These are phyloP conservation scores for Sebastes oblongus DNA, from an alignment of 2,797 vertebrate species.

Conservation along the genomic window DNA sequence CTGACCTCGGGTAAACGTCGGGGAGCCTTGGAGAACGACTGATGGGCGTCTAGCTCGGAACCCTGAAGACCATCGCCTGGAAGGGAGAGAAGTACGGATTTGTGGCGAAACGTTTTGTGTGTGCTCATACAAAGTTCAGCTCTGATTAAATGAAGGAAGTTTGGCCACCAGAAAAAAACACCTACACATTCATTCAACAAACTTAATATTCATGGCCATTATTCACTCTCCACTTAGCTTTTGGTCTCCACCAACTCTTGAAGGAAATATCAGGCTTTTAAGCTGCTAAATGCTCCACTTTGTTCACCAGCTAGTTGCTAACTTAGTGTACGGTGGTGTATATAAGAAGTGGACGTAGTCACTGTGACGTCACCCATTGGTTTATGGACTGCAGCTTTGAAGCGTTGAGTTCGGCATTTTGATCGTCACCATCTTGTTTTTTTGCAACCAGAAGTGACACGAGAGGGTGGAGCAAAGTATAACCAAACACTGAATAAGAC, in stretches of 20 bases:
- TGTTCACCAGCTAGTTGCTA: neutral
- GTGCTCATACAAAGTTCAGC: neutral
- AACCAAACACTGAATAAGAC: no score
- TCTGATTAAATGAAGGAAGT: neutral
- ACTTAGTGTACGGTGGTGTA: no score
- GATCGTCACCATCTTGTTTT: rapidly evolving
- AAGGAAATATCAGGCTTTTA: neutral
- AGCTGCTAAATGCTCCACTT: neutral
- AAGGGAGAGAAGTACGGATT: neutral
- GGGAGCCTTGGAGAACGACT: conserved; percentile 73
- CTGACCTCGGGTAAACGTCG: conserved; percentile 75
- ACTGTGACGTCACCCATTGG: no score
- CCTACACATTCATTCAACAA: neutral
- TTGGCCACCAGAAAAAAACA: neutral
- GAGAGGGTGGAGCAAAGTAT: no score
- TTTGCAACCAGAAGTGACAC: rapidly evolving
- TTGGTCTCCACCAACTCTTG: neutral
- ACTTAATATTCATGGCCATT: neutral
- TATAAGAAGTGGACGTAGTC: no score
- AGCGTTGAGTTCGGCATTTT: rapidly evolving
- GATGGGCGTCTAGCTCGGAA: conserved; percentile 67
- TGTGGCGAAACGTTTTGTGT: neutral
- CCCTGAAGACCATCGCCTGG: conserved; percentile 66
- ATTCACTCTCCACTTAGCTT: neutral
- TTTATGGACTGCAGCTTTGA: no score